Evolutionary conservation across 2,113 vertebrate species (phyloP).

Genomic region (Rhinopomastus cyanomelas): DNA sequence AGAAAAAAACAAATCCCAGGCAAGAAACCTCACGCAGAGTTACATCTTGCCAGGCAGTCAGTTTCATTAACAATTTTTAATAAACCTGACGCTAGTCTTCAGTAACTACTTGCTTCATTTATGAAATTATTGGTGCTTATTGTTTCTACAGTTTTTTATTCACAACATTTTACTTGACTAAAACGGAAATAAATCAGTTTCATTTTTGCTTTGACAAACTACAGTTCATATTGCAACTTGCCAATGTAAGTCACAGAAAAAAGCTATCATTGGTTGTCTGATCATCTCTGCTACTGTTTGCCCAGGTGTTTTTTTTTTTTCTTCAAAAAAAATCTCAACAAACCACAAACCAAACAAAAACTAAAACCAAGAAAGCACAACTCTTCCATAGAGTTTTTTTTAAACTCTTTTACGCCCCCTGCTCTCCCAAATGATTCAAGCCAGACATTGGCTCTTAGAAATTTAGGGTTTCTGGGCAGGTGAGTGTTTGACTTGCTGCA

Average conservation of each 20-base stretch:
- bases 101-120: neutral
- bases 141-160: neutral
- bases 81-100: neutral
- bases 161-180: neutral
- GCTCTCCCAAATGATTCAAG: neutral
- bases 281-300: neutral
- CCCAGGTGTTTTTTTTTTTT: neutral
- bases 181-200: conserved; percentile 22
- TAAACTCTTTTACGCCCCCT: neutral
- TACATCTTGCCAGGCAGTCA: neutral
- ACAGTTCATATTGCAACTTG: neutral
- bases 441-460: neutral
- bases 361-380: neutral
- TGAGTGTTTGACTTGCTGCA: neutral
- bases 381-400: neutral
- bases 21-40: neutral
- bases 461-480: neutral
- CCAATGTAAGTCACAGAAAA: neutral
- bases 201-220: conserved; percentile 21
- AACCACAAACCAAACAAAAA: neutral
- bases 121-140: neutral
- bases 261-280: neutral
- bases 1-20: neutral
- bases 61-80: neutral
- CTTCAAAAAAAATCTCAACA: neutral